Percentiles rank a stretch among this genome's conserved stretches.
These are phyloP conservation scores for Gadopsis bispinosus DNA, from an alignment of 2,797 vertebrate genomes.

Conservation along the genomic window DNA sequence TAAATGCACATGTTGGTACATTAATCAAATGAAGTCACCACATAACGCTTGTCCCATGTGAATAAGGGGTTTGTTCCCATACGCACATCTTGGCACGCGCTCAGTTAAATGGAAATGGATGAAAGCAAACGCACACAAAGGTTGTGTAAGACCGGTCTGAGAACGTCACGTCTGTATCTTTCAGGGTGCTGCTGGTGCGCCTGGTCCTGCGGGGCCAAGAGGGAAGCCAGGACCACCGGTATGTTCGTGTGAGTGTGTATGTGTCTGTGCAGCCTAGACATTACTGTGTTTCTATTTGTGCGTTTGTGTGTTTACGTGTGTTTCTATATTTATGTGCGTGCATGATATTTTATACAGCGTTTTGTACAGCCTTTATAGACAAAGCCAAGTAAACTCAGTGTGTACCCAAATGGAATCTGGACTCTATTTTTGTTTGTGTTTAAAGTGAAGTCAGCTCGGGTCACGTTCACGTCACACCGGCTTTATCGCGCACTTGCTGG, in stretches of 20 bases:
- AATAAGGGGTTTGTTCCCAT: not conserved
- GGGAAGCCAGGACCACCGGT: slow-evolving; percentile 91
- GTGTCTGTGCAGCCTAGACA: slow-evolving; percentile 11
- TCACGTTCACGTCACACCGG: slow-evolving; percentile 4
- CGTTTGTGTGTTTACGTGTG: slow-evolving; percentile 14
- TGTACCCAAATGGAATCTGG: slow-evolving; percentile 22
- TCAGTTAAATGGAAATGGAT: not conserved
- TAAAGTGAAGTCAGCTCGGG: slow-evolving; percentile 31
- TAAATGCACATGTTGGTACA: slow-evolving; percentile 29
- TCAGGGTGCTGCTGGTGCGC: slow-evolving; percentile 87
- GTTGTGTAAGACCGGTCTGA: slow-evolving; percentile 6
- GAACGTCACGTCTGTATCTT: slow-evolving; percentile 47
- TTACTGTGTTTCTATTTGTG: slow-evolving; percentile 15
- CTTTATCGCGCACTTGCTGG: not conserved
- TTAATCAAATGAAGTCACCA: slow-evolving; percentile 35
- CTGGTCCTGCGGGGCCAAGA: slow-evolving; percentile 88
- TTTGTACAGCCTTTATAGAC: slow-evolving; percentile 30
- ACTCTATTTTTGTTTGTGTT: slow-evolving; percentile 24
- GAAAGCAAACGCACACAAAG: not conserved
- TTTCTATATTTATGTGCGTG: not conserved
- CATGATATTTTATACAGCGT: not conserved
- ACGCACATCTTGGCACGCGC: not conserved
- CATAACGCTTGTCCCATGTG: not conserved
- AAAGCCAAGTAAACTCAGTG: slow-evolving; percentile 37
- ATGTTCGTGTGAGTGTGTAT: slow-evolving; percentile 71